A percentile compares a stretch with the other conserved stretches of the same genome.
Evolutionary conservation across 2,113 vertebrate species (phyloP).

Genomic region (Rhegmatorhina hoffmannsi): DNA sequence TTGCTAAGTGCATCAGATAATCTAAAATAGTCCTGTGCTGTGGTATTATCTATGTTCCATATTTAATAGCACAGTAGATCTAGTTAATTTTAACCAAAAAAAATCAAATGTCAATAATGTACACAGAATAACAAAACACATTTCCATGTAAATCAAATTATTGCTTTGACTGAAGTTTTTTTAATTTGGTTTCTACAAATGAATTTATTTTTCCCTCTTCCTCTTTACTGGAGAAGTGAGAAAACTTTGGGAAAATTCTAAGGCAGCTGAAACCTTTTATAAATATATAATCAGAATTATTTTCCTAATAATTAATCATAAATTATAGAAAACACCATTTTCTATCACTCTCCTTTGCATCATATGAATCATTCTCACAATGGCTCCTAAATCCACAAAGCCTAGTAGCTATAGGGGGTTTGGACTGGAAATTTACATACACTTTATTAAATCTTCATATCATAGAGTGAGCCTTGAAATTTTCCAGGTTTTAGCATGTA

Average conservation of each 20-base stretch:
- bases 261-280: neutral
- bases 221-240: neutral
- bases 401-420: neutral
- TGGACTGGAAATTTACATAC: neutral
- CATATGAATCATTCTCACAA: neutral
- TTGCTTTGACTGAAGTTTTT: neutral
- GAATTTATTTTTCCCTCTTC: neutral
- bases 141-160: neutral
- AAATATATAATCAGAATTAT: neutral
- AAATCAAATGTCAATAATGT: constrained; percentile 38
- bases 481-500: neutral
- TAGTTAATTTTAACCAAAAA: constrained; percentile 70
- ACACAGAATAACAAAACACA: constrained; percentile 54
- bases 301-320: neutral
- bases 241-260: neutral
- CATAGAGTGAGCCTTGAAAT: neutral
- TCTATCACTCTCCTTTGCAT: neutral
- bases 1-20: constrained; percentile 9
- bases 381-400: neutral
- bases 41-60: constrained; percentile 63
- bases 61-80: constrained; percentile 58
- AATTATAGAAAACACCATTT: neutral
- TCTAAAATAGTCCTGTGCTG: constrained; percentile 22
- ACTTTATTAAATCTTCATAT: neutral
- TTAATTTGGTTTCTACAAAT: neutral